phyloP scores from a whole-genome alignment of 2,113 vertebrate genomes.

The Bambusicola thoracicus region DNA sequence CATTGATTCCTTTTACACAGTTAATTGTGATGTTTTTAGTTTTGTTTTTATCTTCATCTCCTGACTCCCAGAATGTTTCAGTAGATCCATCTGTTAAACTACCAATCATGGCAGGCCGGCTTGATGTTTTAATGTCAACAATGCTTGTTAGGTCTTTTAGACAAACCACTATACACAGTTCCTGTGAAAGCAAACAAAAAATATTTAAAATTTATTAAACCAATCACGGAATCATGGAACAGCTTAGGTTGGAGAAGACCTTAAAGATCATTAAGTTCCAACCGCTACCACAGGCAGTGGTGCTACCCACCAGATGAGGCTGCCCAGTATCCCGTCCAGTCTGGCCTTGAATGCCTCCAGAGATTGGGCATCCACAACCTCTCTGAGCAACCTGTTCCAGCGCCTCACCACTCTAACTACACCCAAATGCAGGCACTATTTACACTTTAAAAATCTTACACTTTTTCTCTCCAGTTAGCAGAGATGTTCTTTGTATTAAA shows the following conservation, averaged over 20 bases:
- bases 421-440: neutral
- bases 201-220: neutral
- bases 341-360: too few species aligned
- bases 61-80: slow-evolving; percentile 99
- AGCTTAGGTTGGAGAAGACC: too few species aligned
- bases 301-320: too few species aligned
- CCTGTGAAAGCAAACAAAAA: slow-evolving; percentile 76
- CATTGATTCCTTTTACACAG: slow-evolving; percentile 96
- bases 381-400: too few species aligned
- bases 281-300: too few species aligned
- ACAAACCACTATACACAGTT: slow-evolving; percentile 92
- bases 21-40: slow-evolving; percentile 97
- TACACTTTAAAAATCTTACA: neutral
- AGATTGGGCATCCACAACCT: too few species aligned
- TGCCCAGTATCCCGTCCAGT: too few species aligned
- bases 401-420: neutral
- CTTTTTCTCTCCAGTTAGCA: neutral
- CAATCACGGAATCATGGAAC: too few species aligned
- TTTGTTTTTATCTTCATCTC: slow-evolving; percentile 99
- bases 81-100: slow-evolving; percentile 98
- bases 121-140: slow-evolving; percentile 98
- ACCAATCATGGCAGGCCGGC: slow-evolving; percentile 98
- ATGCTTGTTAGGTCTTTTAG: slow-evolving; percentile 96
- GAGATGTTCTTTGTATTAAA: neutral
- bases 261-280: too few species aligned